phyloP scores from a whole-genome alignment of 1,140 invertebrate species.

The Diabrotica virgifera region DNA sequence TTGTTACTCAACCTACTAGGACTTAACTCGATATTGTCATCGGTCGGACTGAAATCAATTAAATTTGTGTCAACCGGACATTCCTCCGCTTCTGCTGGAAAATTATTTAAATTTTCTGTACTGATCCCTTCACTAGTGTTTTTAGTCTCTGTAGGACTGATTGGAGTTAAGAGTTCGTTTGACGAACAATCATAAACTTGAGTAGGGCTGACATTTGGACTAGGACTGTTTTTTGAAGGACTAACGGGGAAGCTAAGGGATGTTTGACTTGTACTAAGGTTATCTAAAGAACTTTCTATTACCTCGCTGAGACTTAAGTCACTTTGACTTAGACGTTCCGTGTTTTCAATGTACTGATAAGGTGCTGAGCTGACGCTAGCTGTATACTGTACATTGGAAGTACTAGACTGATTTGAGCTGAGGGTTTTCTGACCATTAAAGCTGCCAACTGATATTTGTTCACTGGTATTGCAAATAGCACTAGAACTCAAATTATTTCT shows the following conservation, averaged over 20 bases:
- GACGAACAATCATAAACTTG: slow-evolving; percentile 19
- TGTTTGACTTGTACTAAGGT: slow-evolving; percentile 36
- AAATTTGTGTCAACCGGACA: slow-evolving; percentile 31
- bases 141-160: slow-evolving; percentile 18
- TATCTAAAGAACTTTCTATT: slow-evolving; percentile 38
- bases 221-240: slow-evolving; percentile 38
- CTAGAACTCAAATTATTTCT: slow-evolving; percentile 33
- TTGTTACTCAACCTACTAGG: slow-evolving; percentile 24
- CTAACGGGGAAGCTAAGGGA: slow-evolving; percentile 38
- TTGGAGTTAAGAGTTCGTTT: slow-evolving; percentile 20
- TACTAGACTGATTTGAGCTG: slow-evolving; percentile 37
- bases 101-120: slow-evolving; percentile 24
- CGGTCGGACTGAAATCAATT: slow-evolving; percentile 40
- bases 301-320: slow-evolving; percentile 43
- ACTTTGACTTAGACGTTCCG: slow-evolving; percentile 32
- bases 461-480: slow-evolving; percentile 39
- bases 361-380: slow-evolving; percentile 32
- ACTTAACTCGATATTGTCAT: slow-evolving; percentile 18
- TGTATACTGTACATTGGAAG: slow-evolving; percentile 38
- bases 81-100: slow-evolving; percentile 7
- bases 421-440: slow-evolving; percentile 32
- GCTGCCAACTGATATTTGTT: slow-evolving; percentile 31
- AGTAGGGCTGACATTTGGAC: slow-evolving; percentile 42
- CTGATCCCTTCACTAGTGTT: slow-evolving; percentile 27
- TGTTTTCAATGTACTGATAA: slow-evolving; percentile 37